A percentile compares a stretch with the other conserved stretches of the same genome.
phyloP scores from a whole-genome alignment of 1,140 invertebrate genomes.

The Sesamia nonagrioides region DNA sequence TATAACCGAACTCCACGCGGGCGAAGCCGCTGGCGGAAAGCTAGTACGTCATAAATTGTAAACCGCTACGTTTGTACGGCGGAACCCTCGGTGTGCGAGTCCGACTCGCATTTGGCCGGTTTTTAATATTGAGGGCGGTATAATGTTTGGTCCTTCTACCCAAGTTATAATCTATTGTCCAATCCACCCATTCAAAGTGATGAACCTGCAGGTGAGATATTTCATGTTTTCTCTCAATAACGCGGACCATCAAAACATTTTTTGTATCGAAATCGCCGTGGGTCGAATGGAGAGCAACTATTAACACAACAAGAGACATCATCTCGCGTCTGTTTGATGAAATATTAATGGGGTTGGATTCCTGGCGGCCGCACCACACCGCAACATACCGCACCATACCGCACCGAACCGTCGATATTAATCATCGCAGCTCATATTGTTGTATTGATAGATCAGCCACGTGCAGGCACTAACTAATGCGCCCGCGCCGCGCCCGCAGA shows the following conservation, averaged over 20 bases:
- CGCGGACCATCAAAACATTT: slow-evolving; percentile 43
- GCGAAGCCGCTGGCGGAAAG: no score
- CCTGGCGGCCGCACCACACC: slow-evolving; percentile 65
- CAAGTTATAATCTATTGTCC: neutral
- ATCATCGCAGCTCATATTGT: slow-evolving; percentile 51
- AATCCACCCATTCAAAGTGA: neutral
- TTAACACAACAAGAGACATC: slow-evolving; percentile 69
- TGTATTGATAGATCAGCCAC: slow-evolving; percentile 43
- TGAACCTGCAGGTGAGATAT: slow-evolving; percentile 17
- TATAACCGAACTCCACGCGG: no score
- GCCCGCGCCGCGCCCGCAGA: slow-evolving; percentile 41
- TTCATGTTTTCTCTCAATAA: neutral
- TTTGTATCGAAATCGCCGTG: slow-evolving; percentile 23
- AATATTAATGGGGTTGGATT: slow-evolving; percentile 80
- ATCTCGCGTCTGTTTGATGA: slow-evolving; percentile 70
- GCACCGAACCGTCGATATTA: slow-evolving; percentile 40
- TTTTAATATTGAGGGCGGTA: no score
- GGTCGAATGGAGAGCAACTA: slow-evolving; percentile 54
- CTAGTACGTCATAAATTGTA: no score
- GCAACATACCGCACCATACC: slow-evolving; percentile 15
- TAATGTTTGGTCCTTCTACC: neutral
- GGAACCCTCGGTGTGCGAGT: no score
- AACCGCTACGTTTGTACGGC: no score
- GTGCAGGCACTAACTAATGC: slow-evolving; percentile 55
- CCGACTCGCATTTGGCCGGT: no score